phyloP scores from a whole-genome alignment of 2,888 invertebrate species.

The Nemoura dubitans region DNA sequence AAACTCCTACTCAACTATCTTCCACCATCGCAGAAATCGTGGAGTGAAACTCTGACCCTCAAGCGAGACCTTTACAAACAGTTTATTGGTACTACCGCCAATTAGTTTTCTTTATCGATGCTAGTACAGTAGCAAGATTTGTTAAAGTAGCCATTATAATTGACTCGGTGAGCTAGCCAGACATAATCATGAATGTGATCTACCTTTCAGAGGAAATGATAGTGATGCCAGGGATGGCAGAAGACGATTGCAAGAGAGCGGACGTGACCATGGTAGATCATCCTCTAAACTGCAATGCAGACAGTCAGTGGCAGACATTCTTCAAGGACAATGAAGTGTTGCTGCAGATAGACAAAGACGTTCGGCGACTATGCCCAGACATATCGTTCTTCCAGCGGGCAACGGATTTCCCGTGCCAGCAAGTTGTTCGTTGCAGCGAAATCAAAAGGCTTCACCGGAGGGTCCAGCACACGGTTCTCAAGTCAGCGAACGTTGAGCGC shows the following conservation, averaged over 20 bases:
- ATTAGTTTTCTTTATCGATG: no score
- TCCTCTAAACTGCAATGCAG: slow-evolving; percentile 94
- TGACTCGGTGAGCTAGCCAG: not conserved
- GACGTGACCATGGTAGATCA: slow-evolving; percentile 77
- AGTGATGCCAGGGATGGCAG: slow-evolving; percentile 76
- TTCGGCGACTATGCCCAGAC: slow-evolving; percentile 90
- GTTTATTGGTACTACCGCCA: slow-evolving; percentile 82
- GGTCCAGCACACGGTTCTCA: slow-evolving; percentile 85
- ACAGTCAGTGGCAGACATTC: slow-evolving; percentile 94
- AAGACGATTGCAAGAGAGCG: slow-evolving; percentile 61
- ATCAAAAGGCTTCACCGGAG: slow-evolving; percentile 86
- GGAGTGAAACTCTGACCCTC: slow-evolving; percentile 74
- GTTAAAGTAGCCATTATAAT: no score
- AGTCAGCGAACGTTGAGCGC: slow-evolving; percentile 87
- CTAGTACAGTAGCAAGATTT: no score
- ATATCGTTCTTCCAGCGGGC: slow-evolving; percentile 97
- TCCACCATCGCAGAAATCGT: slow-evolving; percentile 72
- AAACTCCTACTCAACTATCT: slow-evolving; percentile 87
- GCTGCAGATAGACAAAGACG: slow-evolving; percentile 97
- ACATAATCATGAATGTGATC: slow-evolving; percentile 23
- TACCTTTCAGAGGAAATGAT: slow-evolving; percentile 80
- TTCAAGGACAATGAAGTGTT: slow-evolving; percentile 98
- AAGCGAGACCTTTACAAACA: slow-evolving; percentile 84
- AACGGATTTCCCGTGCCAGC: slow-evolving; percentile 88
- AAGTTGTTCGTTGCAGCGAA: slow-evolving; percentile 81